Conservation (phyloP, 2,113 vertebrate genomes). For the Chloropsis cyanopogon region DNA sequence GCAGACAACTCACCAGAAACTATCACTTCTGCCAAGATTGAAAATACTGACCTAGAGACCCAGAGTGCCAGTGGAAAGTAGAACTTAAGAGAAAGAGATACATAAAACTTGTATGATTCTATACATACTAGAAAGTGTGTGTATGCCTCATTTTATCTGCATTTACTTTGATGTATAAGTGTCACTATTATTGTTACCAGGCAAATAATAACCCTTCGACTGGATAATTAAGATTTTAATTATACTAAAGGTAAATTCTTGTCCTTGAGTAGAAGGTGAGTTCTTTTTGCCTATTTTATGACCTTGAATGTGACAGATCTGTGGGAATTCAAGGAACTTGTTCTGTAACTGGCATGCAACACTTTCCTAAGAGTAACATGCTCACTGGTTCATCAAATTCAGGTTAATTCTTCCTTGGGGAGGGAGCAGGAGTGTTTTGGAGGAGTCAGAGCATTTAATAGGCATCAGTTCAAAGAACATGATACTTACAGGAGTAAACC, state of each 20-base stretch:
- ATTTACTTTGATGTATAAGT: background rate
- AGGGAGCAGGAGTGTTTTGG: background rate
- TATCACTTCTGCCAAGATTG: fast-evolving
- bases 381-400: background rate
- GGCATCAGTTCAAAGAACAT: background rate
- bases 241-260: background rate
- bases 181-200: background rate
- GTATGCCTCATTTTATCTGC: background rate
- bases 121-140: background rate
- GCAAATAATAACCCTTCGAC: background rate
- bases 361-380: background rate
- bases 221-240: background rate
- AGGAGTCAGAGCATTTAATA: background rate
- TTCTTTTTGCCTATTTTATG: background rate
- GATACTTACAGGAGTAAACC: background rate
- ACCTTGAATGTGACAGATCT: background rate
- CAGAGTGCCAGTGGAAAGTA: background rate
- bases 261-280: background rate
- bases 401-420: background rate
- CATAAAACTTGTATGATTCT: background rate
- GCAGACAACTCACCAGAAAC: background rate
- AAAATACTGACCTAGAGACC: background rate
- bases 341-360: background rate
- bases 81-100: background rate
- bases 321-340: background rate